These are phyloP conservation scores for Priocnemis perturbator DNA, from an alignment of 2,888 invertebrate genomes.

Conservation along the genomic window DNA sequence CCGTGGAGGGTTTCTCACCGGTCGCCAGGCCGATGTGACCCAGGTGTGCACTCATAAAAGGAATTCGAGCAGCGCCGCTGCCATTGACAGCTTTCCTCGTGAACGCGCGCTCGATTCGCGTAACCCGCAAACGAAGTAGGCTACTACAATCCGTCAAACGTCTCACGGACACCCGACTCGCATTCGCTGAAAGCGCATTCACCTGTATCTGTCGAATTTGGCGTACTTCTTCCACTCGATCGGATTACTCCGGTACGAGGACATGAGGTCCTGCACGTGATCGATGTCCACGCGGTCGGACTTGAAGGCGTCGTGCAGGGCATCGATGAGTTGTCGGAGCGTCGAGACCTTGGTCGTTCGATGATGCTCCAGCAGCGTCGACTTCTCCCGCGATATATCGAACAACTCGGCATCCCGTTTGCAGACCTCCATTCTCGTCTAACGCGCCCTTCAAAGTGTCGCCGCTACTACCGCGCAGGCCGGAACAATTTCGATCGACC, in stretches of 20 bases:
- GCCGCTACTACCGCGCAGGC: constrained; percentile 1
- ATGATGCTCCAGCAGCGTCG: constrained; percentile 10
- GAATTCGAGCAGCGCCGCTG: background rate
- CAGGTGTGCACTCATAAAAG: background rate
- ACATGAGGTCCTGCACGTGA: constrained; percentile 88
- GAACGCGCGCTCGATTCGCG: no score
- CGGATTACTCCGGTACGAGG: constrained; percentile 89
- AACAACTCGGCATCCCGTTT: background rate
- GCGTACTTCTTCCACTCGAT: constrained; percentile 96
- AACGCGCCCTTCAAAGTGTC: background rate
- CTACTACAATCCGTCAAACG: no score
- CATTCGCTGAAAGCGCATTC: constrained; percentile 1
- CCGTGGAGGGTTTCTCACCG: no score
- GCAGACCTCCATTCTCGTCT: constrained; percentile 7
- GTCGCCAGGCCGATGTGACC: no score
- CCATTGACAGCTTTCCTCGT: background rate
- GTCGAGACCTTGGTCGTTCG: constrained; percentile 57
- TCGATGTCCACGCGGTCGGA: constrained; percentile 92
- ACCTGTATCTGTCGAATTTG: constrained; percentile 95
- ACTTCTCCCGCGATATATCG: constrained; percentile 13
- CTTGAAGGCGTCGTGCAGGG: constrained; percentile 86
- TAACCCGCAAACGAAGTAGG: no score
- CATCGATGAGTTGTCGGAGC: constrained; percentile 81
- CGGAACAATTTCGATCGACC: background rate
- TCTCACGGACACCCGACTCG: no score